Base-by-base conservation (phyloP, 2,888 invertebrate species). In the Halocaridina rubra region DNA sequence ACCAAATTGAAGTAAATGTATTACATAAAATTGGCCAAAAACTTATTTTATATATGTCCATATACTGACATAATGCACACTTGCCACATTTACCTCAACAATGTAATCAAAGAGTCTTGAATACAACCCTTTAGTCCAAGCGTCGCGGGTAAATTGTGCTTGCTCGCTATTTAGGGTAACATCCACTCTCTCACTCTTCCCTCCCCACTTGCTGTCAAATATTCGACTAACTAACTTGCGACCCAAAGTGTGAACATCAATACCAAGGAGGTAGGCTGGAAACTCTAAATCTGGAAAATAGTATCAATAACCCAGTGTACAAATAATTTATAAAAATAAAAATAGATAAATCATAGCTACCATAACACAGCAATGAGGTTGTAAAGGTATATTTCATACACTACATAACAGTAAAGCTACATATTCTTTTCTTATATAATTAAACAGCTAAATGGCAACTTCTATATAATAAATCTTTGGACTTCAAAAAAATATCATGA, bases 171-270 rank as follows among this genome's bases (percentile, higher is more conserved):
- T 94, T 74, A 94, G 90, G 5, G 93, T 93, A 84, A 94, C 93
- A 89, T 94, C 93, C 59, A 94, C 93, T 79, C 92, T 92, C 89
- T 94, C 94, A 13, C 93, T 92, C 89, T 93, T 92, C 32, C 92
- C 92, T 74, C 94, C 94, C 94, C 94, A 94, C 91, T 94, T 94
- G 86, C 93, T 93, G 90, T 94, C 94, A 91, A 94, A 93, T 86
- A 92, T 91, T 27, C 94, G 92, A 78, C 93, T 93, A 16, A 92
- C 93, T 88, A 94, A 89, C 90, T 94, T 94, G 85, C 91, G 91
- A 79, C 92, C 91, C 88, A 94, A 90, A 74, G 92, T 90, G 8
- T 92, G 92, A 19, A 91, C 89, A 53, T 93, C 92, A 46, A 94
- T 92, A 74, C 93, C 93, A 81, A 94, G 91, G 76, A 94, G 91